phyloP scores from a whole-genome alignment of 2,888 invertebrate species.

The Hyles lineata region DNA sequence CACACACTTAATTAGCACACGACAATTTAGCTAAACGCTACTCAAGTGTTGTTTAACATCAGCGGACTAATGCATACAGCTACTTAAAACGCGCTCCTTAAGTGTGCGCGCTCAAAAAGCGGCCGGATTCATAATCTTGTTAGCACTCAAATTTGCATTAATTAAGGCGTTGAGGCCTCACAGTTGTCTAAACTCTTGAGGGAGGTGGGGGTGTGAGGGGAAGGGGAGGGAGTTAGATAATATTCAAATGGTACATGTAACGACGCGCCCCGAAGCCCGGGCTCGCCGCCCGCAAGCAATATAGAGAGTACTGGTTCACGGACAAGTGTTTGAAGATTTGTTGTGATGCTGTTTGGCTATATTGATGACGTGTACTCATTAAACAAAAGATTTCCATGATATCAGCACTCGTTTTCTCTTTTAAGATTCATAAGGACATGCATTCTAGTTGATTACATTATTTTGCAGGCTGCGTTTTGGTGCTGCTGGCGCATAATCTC shows the following conservation, averaged over 20 bases:
- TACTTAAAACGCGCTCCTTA: slow-evolving; percentile 50
- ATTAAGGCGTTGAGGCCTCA: slow-evolving; percentile 79
- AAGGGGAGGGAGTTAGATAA: slow-evolving; percentile 74
- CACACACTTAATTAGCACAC: slow-evolving; percentile 37
- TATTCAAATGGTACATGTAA: slow-evolving; percentile 86
- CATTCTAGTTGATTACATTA: no score
- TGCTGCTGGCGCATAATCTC: no score
- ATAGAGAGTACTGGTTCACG: slow-evolving; percentile 64
- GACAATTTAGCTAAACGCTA: slow-evolving; percentile 46
- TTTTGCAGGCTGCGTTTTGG: no score
- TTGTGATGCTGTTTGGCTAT: not conserved
- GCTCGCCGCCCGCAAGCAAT: slow-evolving; percentile 81
- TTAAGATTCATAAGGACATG: no score
- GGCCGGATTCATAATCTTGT: slow-evolving; percentile 83
- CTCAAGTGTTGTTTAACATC: slow-evolving; percentile 43
- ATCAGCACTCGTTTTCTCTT: no score
- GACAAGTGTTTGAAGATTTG: slow-evolving; percentile 45
- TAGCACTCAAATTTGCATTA: slow-evolving; percentile 85
- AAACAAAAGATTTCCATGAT: not conserved
- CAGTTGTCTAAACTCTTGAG: slow-evolving; percentile 72
- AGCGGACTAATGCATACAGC: slow-evolving; percentile 45
- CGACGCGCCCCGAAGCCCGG: slow-evolving; percentile 71
- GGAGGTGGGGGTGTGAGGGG: slow-evolving; percentile 45
- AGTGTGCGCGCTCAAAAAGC: slow-evolving; percentile 76
- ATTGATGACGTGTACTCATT: not conserved